Evolutionary conservation across 2,113 vertebrate genomes (phyloP), one percentile per base, ranked within the genome.

Genomic region (Onychostruthus taczanowskii): DNA sequence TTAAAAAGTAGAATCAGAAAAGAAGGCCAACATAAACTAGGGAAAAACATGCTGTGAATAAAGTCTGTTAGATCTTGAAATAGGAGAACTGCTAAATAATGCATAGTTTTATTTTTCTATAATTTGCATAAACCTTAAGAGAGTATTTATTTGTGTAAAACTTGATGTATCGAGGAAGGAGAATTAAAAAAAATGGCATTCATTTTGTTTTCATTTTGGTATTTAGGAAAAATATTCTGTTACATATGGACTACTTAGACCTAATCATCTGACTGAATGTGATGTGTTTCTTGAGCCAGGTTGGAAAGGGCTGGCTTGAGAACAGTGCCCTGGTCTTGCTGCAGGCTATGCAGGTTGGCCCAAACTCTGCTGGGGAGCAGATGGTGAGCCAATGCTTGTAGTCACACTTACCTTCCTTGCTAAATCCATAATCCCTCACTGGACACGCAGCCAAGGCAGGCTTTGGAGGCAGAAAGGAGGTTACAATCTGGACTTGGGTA

Each of bases 341-440:
- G 98, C 99, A 99, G 99, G 99, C 99, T 98, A 99, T 98, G 99
- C 99, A 99, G 99, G 99, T 99, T 99, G 99, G 99, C 99, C 99
- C 98, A 98, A 98, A 98, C 99, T 99, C 99, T 99, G 99, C 98
- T 98, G 99, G 99, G 99, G 99, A 99, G 99, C 99, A 99, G 99
- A 99, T 99, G 99, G 99, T 97, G 97, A 99, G 99, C 99, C 99
- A 99, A 99, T 99, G 99, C 99, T 99, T 99, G 99, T 99, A 99
- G 99, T 99, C 99, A 99, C 99, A 99, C 99, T 99, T 99, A 99
- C 99, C 99, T 99, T 99, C 99, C 98, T 99, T 99, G 98, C 99
- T 99, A 99, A 99, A 99, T 99, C 99, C 99, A 99, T 99, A 99
- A 99, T 99, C 99, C 99, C 99, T 99, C 99, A 97, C 98, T 99